Evolutionary conservation across 2,888 invertebrate genomes (phyloP).

Genomic region (Pyrochroa serraticornis): DNA sequence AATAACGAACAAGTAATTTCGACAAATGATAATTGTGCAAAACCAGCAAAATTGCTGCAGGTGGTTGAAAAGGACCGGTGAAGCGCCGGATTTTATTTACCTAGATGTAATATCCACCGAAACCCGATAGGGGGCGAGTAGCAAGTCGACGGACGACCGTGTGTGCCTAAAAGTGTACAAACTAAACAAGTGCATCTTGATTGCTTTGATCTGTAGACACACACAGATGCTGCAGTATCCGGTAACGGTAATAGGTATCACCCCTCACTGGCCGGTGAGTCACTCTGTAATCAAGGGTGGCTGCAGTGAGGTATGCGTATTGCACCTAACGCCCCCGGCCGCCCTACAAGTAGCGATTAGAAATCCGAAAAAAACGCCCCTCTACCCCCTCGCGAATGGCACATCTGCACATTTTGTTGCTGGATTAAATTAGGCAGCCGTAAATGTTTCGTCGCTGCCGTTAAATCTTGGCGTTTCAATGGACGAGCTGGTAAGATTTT

Average conservation of each 20-base stretch:
- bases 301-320: slow-evolving; percentile 1
- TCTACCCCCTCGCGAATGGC: not conserved
- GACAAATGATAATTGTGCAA: too few species aligned
- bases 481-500: not conserved
- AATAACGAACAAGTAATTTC: too few species aligned
- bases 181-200: slow-evolving; percentile 59
- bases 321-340: slow-evolving; percentile 46
- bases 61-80: not conserved
- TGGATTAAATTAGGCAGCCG: not conserved
- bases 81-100: slow-evolving; percentile 18
- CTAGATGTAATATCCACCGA: slow-evolving; percentile 23
- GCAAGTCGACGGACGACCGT: slow-evolving; percentile 1
- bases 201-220: slow-evolving; percentile 57
- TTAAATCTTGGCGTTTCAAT: slow-evolving; percentile 1
- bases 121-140: slow-evolving; percentile 16
- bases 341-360: too few species aligned
- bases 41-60: too few species aligned
- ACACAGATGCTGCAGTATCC: slow-evolving; percentile 58
- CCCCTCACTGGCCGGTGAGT: slow-evolving; percentile 52
- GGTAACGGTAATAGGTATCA: slow-evolving; percentile 54
- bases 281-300: slow-evolving; percentile 56
- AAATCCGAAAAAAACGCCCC: too few species aligned
- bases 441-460: slow-evolving; percentile 1
- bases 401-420: slow-evolving; percentile 5
- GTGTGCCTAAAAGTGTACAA: slow-evolving; percentile 44